Percentiles rank a stretch among this genome's conserved stretches.
phyloP scores from a whole-genome alignment of 2,888 invertebrate species.

The Xanthia icteritia region DNA sequence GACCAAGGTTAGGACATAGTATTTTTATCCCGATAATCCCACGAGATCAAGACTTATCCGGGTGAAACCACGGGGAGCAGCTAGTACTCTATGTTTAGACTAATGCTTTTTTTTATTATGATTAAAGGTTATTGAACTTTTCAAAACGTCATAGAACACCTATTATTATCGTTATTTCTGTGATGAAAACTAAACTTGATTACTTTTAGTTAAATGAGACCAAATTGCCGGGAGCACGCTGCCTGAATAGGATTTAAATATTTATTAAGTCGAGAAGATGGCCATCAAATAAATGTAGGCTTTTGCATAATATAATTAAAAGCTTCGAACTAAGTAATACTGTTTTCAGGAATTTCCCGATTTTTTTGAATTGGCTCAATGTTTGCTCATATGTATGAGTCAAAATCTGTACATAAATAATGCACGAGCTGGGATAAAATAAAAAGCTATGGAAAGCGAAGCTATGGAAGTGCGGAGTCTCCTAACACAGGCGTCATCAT shows the following conservation, averaged over 20 bases:
- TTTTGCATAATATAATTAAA: background rate
- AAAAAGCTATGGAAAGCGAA: too few relatives aligned
- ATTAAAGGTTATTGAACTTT: background rate
- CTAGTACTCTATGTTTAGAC: background rate
- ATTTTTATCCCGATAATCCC: too few relatives aligned
- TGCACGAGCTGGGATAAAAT: background rate
- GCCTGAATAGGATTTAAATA: conserved; percentile 1
- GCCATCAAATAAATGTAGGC: background rate
- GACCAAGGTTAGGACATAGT: too few relatives aligned
- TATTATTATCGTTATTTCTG: background rate
- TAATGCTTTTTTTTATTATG: background rate
- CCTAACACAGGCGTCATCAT: too few relatives aligned
- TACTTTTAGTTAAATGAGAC: background rate
- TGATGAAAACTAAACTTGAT: background rate
- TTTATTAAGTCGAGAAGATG: background rate
- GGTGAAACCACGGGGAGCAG: too few relatives aligned
- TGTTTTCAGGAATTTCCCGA: background rate
- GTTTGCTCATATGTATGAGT: background rate
- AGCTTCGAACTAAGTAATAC: background rate
- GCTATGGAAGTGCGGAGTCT: too few relatives aligned
- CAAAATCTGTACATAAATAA: background rate
- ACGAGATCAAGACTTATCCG: too few relatives aligned
- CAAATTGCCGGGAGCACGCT: background rate
- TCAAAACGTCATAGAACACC: background rate
- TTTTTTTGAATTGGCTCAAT: background rate